A percentile compares a stretch with the other conserved stretches of the same genome.
These are phyloP conservation scores for Bilobella aurantiaca DNA, from an alignment of 1,140 invertebrate genomes.

Conservation along the genomic window DNA sequence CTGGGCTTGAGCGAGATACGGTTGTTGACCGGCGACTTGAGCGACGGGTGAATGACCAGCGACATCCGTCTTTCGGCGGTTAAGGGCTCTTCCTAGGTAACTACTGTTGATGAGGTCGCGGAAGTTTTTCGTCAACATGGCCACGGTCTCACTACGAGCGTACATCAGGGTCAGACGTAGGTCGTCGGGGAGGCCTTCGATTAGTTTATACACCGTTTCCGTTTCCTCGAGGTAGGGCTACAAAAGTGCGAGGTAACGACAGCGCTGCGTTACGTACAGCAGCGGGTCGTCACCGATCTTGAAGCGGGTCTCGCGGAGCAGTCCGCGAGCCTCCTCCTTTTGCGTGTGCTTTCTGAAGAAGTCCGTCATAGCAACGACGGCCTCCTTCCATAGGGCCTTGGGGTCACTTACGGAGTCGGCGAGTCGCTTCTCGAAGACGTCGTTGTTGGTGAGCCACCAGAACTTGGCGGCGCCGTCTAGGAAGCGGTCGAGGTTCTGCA, in stretches of 20 bases:
- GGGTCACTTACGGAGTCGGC: no score
- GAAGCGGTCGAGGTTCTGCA: conserved; percentile 1
- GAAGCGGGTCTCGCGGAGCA: neutral
- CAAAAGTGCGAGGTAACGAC: neutral
- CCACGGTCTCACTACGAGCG: no score
- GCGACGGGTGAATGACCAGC: no score
- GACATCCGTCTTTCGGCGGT: no score
- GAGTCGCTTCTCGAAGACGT: neutral
- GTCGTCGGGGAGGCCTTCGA: no score
- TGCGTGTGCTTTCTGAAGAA: neutral
- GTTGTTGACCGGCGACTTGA: no score
- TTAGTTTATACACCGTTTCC: neutral
- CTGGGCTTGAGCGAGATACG: no score
- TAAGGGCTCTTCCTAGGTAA: no score
- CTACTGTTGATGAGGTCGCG: no score
- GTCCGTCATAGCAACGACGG: neutral
- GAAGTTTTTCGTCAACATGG: no score
- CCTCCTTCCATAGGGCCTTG: neutral
- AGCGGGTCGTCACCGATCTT: neutral
- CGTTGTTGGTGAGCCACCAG: neutral
- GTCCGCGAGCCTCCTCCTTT: neutral
- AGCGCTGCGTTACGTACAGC: neutral
- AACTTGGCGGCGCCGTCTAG: neutral
- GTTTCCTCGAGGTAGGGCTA: no score
- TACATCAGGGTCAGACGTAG: no score